Percentiles rank a stretch among this genome's conserved stretches.
Conservation (phyloP, 2,113 vertebrate species). For the Pterocles orientalis region DNA sequence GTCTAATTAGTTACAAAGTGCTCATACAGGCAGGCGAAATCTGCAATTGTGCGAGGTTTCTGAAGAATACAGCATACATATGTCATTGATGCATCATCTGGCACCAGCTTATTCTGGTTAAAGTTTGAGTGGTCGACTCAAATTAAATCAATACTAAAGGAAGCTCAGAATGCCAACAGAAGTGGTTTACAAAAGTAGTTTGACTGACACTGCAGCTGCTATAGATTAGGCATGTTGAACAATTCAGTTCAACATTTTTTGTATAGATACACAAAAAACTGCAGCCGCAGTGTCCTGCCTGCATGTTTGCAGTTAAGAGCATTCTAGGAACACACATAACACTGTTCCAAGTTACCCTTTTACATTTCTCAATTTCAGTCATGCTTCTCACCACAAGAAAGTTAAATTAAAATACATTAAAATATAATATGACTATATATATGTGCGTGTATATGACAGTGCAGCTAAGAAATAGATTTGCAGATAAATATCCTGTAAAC, state of each 20-base stretch:
- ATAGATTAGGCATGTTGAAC: constrained; percentile 61
- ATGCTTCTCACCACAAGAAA: background rate
- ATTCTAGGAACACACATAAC: background rate
- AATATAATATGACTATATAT: background rate
- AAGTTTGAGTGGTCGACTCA: constrained; percentile 19
- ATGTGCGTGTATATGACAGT: background rate
- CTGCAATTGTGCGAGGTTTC: constrained; percentile 43
- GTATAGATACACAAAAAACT: constrained; percentile 31
- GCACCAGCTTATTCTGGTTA: constrained; percentile 44
- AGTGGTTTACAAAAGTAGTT: constrained; percentile 67
- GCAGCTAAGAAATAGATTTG: background rate
- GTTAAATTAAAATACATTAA: background rate
- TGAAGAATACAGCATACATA: constrained; percentile 22
- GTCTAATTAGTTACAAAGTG: constrained; percentile 72
- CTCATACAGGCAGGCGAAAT: constrained; percentile 27
- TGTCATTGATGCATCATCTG: constrained; percentile 59
- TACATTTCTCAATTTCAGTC: background rate
- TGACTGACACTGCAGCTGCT: constrained; percentile 70
- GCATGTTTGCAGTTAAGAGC: constrained; percentile 48
- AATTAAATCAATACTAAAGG: constrained; percentile 57
- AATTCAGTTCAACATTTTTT: constrained; percentile 59
- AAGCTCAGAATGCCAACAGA: constrained; percentile 58
- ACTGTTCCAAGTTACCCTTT: background rate
- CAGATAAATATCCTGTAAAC: background rate
- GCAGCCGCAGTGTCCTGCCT: constrained; percentile 46